Percentiles rank a stretch among this genome's conserved stretches.
Conservation (phyloP, 2,113 vertebrate genomes). For the Nestor notabilis region DNA sequence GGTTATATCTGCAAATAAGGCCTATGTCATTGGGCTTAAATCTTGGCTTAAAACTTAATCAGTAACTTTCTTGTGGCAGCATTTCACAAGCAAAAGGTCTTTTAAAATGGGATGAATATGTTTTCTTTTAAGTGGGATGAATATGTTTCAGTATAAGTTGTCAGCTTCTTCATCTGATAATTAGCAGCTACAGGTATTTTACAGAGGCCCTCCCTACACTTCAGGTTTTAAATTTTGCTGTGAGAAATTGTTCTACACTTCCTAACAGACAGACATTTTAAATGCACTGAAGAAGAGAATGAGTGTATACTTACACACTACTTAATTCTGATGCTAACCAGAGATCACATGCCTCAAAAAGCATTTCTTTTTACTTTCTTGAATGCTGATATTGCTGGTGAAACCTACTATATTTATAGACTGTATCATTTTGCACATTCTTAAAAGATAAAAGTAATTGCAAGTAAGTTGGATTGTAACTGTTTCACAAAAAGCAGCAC, state of each 20-base stretch:
- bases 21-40: neutral
- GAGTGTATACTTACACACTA: neutral
- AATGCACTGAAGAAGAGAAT: neutral
- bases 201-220: neutral
- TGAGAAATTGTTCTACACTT: neutral
- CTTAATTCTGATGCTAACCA: neutral
- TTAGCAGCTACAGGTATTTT: neutral
- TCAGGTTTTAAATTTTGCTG: neutral
- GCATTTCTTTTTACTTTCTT: neutral
- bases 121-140: neutral
- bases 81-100: neutral
- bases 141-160: neutral
- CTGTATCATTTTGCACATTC: constrained; percentile 40
- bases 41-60: neutral
- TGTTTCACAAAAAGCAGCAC: neutral
- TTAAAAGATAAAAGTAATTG: constrained; percentile 32
- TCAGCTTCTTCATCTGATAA: neutral
- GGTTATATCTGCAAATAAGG: neutral
- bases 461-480: neutral
- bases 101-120: neutral
- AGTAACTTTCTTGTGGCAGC: neutral
- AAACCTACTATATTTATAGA: constrained; percentile 10
- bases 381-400: neutral
- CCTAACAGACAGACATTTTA: neutral
- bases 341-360: neutral